These are phyloP conservation scores for Parnassius orleans DNA, from an alignment of 2,888 invertebrate species.

Conservation along the genomic window DNA sequence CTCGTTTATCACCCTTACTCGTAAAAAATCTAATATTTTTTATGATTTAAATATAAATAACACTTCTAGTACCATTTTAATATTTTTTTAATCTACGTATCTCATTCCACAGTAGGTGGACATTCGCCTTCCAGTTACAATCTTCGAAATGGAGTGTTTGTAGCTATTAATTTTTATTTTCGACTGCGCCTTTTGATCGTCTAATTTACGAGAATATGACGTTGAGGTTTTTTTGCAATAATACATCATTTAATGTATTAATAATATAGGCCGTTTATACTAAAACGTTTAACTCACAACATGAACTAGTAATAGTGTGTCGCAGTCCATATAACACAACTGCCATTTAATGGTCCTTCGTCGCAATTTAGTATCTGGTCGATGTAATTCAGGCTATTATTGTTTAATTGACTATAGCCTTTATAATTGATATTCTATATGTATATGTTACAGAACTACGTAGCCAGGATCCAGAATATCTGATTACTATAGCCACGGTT, in stretches of 20 bases:
- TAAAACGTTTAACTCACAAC: no score
- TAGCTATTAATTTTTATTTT: conserved; percentile 67
- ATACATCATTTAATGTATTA: conserved; percentile 1
- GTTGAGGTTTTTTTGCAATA: conserved; percentile 4
- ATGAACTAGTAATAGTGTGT: neutral
- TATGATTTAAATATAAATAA: neutral
- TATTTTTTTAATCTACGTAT: conserved; percentile 27
- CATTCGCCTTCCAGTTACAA: conserved; percentile 58
- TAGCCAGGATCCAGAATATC: no score
- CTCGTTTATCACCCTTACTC: no score
- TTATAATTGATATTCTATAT: neutral
- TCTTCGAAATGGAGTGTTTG: conserved; percentile 65
- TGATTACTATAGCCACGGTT: no score
- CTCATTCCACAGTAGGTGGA: conserved; percentile 37
- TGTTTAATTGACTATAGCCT: conserved; percentile 9
- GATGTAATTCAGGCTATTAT: conserved; percentile 8
- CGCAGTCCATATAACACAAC: conserved; percentile 16
- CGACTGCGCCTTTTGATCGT: conserved; percentile 57
- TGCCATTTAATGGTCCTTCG: conserved; percentile 6
- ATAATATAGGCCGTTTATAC: neutral
- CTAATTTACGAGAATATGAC: conserved; percentile 14
- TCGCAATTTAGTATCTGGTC: conserved; percentile 5
- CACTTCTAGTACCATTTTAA: conserved; percentile 15
- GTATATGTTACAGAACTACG: neutral
- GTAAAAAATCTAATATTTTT: neutral